These are phyloP conservation scores for Lepus oiostolus DNA, from an alignment of 2,797 vertebrate species.

Conservation along the genomic window DNA sequence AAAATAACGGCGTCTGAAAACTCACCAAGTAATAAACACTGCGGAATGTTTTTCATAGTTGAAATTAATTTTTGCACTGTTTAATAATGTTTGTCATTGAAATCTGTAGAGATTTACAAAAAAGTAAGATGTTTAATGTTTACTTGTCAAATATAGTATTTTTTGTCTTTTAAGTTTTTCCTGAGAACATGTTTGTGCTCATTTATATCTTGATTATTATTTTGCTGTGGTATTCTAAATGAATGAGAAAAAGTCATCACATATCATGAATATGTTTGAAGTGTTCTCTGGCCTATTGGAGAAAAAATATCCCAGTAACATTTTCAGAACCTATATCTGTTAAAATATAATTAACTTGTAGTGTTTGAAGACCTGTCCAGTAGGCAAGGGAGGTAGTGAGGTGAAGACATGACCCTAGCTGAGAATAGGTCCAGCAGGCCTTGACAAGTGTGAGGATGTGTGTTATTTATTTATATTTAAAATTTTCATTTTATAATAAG, in stretches of 20 bases:
- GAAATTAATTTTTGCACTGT: conserved; percentile 43
- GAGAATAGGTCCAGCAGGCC: background rate
- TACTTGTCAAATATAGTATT: conserved; percentile 65
- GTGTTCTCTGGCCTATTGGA: conserved; percentile 15
- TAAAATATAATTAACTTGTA: conserved; percentile 71
- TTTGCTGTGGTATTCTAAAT: conserved; percentile 61
- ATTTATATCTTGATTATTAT: conserved; percentile 66
- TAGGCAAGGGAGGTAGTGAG: background rate
- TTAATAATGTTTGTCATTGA: conserved; percentile 65
- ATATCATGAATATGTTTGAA: conserved; percentile 39
- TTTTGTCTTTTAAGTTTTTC: conserved; percentile 52
- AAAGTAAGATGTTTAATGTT: conserved; percentile 39
- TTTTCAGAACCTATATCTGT: conserved; percentile 63
- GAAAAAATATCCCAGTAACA: conserved; percentile 34
- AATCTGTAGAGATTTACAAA: conserved; percentile 49
- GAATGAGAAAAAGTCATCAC: background rate
- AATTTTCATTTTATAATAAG: background rate
- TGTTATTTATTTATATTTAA: conserved; percentile 58
- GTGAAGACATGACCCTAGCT: background rate
- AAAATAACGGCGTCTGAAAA: conserved; percentile 71
- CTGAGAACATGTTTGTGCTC: conserved; percentile 61
- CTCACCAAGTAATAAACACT: conserved; percentile 52
- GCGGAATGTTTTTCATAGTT: conserved; percentile 31
- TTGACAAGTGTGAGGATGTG: background rate
- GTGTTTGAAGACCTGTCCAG: background rate